These are phyloP conservation scores for Allacma fusca DNA, from an alignment of 2,888 invertebrate species.

Conservation along the genomic window DNA sequence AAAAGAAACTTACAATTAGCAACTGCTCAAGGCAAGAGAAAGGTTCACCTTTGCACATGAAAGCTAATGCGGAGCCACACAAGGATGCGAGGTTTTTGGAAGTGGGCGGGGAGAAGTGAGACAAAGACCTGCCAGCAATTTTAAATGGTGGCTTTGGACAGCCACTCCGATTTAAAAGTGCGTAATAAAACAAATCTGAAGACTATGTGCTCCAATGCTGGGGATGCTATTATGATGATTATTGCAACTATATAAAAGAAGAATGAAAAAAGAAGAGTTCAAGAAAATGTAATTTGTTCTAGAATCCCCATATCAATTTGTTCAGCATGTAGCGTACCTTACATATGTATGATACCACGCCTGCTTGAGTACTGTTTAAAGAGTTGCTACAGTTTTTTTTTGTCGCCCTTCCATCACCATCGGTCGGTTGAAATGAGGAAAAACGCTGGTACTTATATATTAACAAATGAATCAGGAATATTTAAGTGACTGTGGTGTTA, in stretches of 20 bases:
- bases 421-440: not conserved
- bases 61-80: too few species aligned
- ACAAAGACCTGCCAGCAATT: slow-evolving; percentile 15
- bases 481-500: slow-evolving; percentile 11
- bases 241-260: not conserved
- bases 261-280: not conserved
- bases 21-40: too few species aligned
- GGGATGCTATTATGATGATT: not conserved
- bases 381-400: too few species aligned
- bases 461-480: slow-evolving; percentile 22
- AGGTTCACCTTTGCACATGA: too few species aligned
- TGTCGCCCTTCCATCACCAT: too few species aligned
- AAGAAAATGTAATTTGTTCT: slow-evolving; percentile 12
- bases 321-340: not conserved
- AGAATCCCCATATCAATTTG: not conserved
- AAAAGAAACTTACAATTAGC: too few species aligned
- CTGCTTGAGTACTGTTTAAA: too few species aligned
- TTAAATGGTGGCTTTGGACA: not conserved
- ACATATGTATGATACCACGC: too few species aligned
- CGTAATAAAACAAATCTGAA: not conserved
- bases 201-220: not conserved
- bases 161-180: slow-evolving; percentile 2
- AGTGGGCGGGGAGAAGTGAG: slow-evolving; percentile 39
- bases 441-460: slow-evolving; percentile 24
- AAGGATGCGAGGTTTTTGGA: not conserved